phyloP scores from a whole-genome alignment of 2,888 invertebrate genomes.

The Resseliella maxima region DNA sequence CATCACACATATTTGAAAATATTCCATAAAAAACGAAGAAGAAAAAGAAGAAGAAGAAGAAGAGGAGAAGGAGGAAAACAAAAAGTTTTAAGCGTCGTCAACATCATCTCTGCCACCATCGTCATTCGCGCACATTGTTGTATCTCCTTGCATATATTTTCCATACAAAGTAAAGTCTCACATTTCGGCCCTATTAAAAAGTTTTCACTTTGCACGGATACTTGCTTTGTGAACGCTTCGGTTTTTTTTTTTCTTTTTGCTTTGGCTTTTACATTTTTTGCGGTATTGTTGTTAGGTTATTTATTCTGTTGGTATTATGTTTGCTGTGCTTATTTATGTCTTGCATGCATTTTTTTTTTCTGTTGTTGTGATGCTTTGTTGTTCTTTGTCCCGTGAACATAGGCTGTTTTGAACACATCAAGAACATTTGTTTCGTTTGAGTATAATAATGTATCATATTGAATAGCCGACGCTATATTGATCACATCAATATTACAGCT shows the following conservation, averaged over 20 bases:
- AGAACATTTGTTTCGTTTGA: conserved; percentile 2
- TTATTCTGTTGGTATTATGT: background rate
- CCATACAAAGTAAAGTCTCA: background rate
- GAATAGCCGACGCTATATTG: background rate
- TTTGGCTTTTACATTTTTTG: background rate
- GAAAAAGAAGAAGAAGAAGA: too few species aligned
- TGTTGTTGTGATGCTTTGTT: background rate
- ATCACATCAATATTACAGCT: background rate
- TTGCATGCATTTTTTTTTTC: background rate
- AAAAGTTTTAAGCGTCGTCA: background rate
- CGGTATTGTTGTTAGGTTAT: background rate
- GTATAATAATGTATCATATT: conserved; percentile 11
- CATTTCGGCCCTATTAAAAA: conserved; percentile 4
- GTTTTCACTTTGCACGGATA: conserved; percentile 18
- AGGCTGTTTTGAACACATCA: background rate
- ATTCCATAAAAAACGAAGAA: background rate
- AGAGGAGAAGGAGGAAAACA: too few species aligned
- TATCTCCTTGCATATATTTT: conserved; percentile 14
- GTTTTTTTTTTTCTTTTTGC: background rate
- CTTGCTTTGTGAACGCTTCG: conserved; percentile 10
- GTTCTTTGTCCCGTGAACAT: background rate
- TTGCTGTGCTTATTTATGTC: background rate
- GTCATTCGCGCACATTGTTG: background rate
- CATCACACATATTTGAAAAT: background rate
- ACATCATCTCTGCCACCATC: background rate